These are phyloP conservation scores for Cathartes aura DNA, from an alignment of 2,113 vertebrate species.

Conservation along the genomic window DNA sequence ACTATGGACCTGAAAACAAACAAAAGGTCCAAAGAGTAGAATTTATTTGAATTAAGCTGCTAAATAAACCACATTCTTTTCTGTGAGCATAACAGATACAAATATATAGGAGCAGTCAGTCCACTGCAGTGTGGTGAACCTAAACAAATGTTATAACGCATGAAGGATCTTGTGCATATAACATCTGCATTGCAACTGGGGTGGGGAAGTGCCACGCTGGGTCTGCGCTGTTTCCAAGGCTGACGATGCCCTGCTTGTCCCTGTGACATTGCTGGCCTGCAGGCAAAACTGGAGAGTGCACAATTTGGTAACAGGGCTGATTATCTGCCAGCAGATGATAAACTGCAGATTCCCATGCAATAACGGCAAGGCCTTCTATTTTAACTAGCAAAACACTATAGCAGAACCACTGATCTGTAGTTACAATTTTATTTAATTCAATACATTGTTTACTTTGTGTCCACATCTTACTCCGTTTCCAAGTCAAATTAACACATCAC, in stretches of 20 bases:
- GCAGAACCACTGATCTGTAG: not conserved
- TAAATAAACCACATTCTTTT: not conserved
- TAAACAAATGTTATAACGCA: not conserved
- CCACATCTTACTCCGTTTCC: not conserved
- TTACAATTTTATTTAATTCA: not conserved
- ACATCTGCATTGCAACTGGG: not conserved
- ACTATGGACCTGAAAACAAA: not conserved
- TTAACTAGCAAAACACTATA: not conserved
- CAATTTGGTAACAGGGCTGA: not conserved
- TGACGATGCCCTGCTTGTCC: not conserved
- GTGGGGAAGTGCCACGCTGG: not conserved
- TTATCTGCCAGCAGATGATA: not conserved
- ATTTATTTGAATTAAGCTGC: not conserved
- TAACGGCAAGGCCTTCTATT: not conserved
- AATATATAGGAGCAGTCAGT: not conserved
- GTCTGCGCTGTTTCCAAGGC: not conserved
- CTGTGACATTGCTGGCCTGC: not conserved
- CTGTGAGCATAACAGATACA: not conserved
- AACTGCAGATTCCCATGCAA: not conserved
- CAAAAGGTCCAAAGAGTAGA: not conserved
- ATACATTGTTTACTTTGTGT: not conserved
- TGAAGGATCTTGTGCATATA: not conserved
- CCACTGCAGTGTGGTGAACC: not conserved
- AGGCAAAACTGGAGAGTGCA: not conserved
- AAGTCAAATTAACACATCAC: constrained; percentile 6